Base-by-base conservation (phyloP, 2,113 vertebrate genomes). In the Salvelinus sp. region DNA sequence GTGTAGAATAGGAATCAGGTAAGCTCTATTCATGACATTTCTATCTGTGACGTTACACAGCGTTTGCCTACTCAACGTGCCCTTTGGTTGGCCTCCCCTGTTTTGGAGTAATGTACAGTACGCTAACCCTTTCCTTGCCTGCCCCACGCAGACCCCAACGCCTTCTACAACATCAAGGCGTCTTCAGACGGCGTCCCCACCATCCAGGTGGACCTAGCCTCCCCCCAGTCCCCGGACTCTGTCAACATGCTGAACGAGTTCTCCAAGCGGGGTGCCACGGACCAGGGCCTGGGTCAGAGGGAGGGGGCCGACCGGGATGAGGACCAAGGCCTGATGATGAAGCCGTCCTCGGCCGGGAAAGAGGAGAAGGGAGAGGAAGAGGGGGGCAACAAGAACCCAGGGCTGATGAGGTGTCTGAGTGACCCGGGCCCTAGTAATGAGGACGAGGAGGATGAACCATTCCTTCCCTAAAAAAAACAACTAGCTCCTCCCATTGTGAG, bases 121-220 rank as follows among this genome's bases (percentile, higher is more conserved):
- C 6, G 18, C 6, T 27, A 6, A n/a, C 66, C 20, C 16, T 38
- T 10, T 72, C 47, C 23, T 75, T 3, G 58, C n/a, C 6, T 44
- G 5, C 30, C 69, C 13, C 1, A 68, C 33, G 33, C 86, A 98
- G 96, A 98, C 85, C 96, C 96, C 0, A 92, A 96, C 76, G 84
- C 95, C 47, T 98, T 96, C n/a, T 98, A 96, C n/a, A 95, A 92
- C 65, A 73, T 87, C 22, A 97, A 96, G 88, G 82, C 90, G 0
- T 54, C 66, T 13, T 78, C 84, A 0, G 92, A 89, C 70, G 87
- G 89, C 75, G 75, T 98, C 74, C 97, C 97, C 6, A 90, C 92
- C 80, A 98, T 99, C 87, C 95, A 96, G 77, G 94, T 98, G 4
- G 97, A 99, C 87, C 93, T 96, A 0, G 97, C 97, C 14, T 98